A percentile compares a stretch with the other conserved stretches of the same genome.
These are phyloP conservation scores for Geotrupes spiniger DNA, from an alignment of 2,888 invertebrate species.

Conservation along the genomic window DNA sequence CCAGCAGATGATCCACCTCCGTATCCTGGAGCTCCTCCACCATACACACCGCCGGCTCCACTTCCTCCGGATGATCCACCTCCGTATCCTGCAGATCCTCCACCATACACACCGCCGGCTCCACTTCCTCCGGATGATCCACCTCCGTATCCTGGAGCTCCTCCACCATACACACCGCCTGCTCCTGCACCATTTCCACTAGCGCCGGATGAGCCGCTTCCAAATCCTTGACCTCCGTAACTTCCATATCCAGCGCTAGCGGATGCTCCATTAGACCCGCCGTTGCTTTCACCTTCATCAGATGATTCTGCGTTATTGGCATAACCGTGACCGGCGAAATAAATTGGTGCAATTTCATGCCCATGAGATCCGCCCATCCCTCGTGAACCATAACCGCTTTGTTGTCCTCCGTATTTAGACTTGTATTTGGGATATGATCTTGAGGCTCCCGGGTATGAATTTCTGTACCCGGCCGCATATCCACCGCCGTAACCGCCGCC, in stretches of 20 bases:
- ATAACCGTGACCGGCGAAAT: too few relatives aligned
- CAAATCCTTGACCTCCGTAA: too few relatives aligned
- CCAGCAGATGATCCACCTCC: not conserved
- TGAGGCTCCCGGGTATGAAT: constrained; percentile 20
- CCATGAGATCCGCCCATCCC: too few relatives aligned
- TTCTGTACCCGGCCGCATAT: constrained; percentile 22
- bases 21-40: constrained; percentile 2
- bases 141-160: not conserved
- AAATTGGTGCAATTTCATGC: too few relatives aligned
- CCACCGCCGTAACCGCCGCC: constrained; percentile 10
- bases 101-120: not conserved
- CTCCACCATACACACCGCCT: not conserved
- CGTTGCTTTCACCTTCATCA: too few relatives aligned
- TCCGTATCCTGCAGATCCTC: constrained; percentile 37
- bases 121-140: not conserved
- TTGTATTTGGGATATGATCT: not conserved
- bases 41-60: not conserved
- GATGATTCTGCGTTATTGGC: too few relatives aligned
- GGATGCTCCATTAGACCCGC: too few relatives aligned
- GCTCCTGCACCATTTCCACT: not conserved
- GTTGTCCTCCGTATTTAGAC: not conserved
- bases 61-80: constrained; percentile 26
- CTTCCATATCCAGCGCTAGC: too few relatives aligned
- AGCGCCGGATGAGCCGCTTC: not conserved
- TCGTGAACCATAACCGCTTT: not conserved